phyloP scores from a whole-genome alignment of 2,797 vertebrate species.

The Nannoperca obscura region DNA sequence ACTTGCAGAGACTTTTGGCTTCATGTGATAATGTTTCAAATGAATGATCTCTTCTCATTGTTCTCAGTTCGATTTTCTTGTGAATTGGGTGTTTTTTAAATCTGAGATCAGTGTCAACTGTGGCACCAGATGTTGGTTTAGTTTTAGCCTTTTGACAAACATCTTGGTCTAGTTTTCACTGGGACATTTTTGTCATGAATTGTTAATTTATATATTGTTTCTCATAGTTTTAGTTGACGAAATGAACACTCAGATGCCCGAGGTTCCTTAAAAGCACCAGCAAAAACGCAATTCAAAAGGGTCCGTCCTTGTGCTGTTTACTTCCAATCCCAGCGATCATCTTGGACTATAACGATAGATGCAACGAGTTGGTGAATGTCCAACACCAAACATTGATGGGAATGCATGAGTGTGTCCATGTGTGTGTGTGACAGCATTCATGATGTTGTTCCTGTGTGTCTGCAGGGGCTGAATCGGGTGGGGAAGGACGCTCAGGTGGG shows the following conservation, averaged over 20 bases:
- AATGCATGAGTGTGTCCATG: too few relatives aligned
- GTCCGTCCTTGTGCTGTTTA: background rate
- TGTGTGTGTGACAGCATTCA: too few relatives aligned
- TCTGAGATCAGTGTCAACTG: too few relatives aligned
- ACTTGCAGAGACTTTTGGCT: too few relatives aligned
- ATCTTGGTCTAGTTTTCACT: too few relatives aligned
- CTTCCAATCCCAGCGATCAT: background rate
- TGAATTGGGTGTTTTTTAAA: background rate
- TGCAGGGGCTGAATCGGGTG: constrained; percentile 84
- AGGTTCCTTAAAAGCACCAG: background rate
- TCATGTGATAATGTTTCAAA: too few relatives aligned
- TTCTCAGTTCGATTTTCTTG: background rate
- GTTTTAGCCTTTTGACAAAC: too few relatives aligned
- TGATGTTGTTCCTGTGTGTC: background rate
- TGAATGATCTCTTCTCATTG: background rate
- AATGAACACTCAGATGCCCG: background rate
- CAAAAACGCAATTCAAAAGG: background rate
- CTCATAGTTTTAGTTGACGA: too few relatives aligned
- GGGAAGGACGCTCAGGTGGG: constrained; percentile 82
- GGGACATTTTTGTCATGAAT: too few relatives aligned
- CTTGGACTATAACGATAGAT: background rate
- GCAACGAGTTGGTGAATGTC: background rate
- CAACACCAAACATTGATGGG: too few relatives aligned
- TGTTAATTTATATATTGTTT: too few relatives aligned
- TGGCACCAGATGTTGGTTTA: too few relatives aligned